These are phyloP conservation scores for Lacerta bilineata DNA, from an alignment of 2,797 vertebrate species.

Conservation along the genomic window DNA sequence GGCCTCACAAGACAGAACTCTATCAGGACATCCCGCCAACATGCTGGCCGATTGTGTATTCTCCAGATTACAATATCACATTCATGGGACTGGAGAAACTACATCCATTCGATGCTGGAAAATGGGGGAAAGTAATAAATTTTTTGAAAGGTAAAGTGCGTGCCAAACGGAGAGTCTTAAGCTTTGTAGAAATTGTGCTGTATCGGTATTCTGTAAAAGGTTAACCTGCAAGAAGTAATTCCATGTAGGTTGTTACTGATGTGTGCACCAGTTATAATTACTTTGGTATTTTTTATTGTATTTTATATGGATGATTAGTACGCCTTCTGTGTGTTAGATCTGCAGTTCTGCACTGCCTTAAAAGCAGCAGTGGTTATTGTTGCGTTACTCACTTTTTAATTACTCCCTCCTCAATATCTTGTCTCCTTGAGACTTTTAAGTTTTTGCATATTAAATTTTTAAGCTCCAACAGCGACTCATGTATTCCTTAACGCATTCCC, in stretches of 20 bases:
- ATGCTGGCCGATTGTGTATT: slow-evolving; percentile 93
- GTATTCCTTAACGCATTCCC: too few relatives aligned
- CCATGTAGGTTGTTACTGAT: not conserved
- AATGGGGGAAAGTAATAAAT: slow-evolving; percentile 96
- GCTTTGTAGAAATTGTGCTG: not conserved
- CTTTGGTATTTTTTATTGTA: not conserved
- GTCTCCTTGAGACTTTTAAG: too few relatives aligned
- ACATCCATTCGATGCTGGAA: slow-evolving; percentile 95
- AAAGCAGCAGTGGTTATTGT: not conserved
- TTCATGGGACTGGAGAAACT: slow-evolving; percentile 97
- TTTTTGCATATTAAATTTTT: too few relatives aligned
- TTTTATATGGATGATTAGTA: not conserved
- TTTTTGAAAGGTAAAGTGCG: slow-evolving; percentile 91
- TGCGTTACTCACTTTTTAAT: too few relatives aligned
- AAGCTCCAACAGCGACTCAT: too few relatives aligned
- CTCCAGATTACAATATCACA: slow-evolving; percentile 95
- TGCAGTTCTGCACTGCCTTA: not conserved
- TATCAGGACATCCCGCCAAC: slow-evolving; percentile 82
- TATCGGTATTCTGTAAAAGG: not conserved
- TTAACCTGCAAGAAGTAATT: not conserved
- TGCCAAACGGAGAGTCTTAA: not conserved
- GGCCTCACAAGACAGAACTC: slow-evolving; percentile 86
- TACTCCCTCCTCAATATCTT: too few relatives aligned
- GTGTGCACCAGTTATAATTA: not conserved
- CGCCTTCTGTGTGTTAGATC: not conserved